These are phyloP conservation scores for Phrynosoma blainvillii DNA, from an alignment of 2,113 vertebrate species.

Conservation along the genomic window DNA sequence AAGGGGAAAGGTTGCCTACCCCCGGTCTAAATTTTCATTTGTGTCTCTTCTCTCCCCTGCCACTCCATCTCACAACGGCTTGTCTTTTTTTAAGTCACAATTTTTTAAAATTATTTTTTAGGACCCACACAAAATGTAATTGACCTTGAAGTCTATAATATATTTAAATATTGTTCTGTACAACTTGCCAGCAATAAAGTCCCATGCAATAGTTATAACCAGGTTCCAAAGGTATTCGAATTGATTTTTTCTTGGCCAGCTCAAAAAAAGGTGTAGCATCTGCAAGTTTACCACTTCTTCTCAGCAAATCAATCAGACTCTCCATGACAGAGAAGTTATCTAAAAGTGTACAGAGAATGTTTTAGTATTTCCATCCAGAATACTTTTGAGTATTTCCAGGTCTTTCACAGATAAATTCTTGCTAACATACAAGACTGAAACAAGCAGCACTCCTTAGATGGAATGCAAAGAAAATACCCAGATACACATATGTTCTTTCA, in stretches of 20 bases:
- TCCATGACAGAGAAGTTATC: conserved; percentile 69
- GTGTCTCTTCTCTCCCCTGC: too few species aligned
- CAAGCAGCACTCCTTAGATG: neutral
- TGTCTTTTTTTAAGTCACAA: neutral
- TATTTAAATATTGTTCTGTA: neutral
- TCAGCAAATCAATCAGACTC: conserved; percentile 66
- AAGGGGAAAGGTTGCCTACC: too few species aligned
- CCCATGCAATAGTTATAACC: conserved; percentile 75
- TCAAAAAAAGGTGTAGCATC: conserved; percentile 65
- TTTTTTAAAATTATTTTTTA: neutral
- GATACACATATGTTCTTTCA: neutral
- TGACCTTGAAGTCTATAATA: neutral
- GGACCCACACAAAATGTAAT: too few species aligned
- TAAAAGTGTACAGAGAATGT: conserved; percentile 19
- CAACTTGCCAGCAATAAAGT: conserved; percentile 68
- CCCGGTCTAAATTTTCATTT: too few species aligned
- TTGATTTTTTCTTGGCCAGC: conserved; percentile 51
- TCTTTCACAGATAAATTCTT: neutral
- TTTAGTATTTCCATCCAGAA: neutral
- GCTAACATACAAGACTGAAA: neutral
- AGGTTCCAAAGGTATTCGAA: conserved; percentile 58
- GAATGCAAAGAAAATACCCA: too few species aligned
- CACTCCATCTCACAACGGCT: too few species aligned
- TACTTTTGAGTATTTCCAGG: neutral
- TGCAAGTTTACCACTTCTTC: conserved; percentile 70